These are phyloP conservation scores for Watsonalla binaria DNA, from an alignment of 2,888 invertebrate genomes.

Conservation along the genomic window DNA sequence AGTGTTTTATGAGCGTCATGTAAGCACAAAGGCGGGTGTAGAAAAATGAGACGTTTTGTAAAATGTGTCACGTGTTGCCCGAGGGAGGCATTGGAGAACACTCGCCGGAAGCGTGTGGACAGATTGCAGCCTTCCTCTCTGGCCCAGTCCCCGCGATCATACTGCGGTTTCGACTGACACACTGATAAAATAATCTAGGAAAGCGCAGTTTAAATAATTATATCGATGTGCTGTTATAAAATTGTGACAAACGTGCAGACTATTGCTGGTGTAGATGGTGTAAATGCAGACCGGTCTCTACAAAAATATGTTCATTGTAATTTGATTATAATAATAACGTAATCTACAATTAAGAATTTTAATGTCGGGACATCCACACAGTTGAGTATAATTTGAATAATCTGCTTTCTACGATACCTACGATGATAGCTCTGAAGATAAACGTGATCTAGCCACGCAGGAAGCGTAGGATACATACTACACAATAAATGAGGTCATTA, in stretches of 20 bases:
- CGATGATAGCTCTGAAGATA: not conserved
- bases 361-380: too few relatives aligned
- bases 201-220: too few relatives aligned
- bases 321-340: too few relatives aligned
- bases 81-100: slow-evolving; percentile 25
- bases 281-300: too few relatives aligned
- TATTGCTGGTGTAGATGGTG: too few relatives aligned
- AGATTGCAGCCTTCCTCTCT: slow-evolving; percentile 41
- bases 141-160: not conserved
- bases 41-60: slow-evolving; percentile 26
- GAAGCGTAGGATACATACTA: slow-evolving; percentile 6
- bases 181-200: too few relatives aligned
- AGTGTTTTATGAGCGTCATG: slow-evolving; percentile 9
- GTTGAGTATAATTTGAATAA: not conserved
- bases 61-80: slow-evolving; percentile 35
- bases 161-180: not conserved
- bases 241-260: too few relatives aligned
- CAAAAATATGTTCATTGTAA: too few relatives aligned
- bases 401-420: not conserved
- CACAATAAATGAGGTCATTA: slow-evolving; percentile 25
- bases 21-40: slow-evolving; percentile 13
- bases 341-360: too few relatives aligned
- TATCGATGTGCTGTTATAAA: too few relatives aligned
- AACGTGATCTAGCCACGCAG: not conserved
- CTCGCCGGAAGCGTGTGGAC: slow-evolving; percentile 45